Evolutionary conservation across 2,113 vertebrate species (phyloP), one percentile per base, ranked within the genome.

Genomic region (Plotosus lineatus): DNA sequence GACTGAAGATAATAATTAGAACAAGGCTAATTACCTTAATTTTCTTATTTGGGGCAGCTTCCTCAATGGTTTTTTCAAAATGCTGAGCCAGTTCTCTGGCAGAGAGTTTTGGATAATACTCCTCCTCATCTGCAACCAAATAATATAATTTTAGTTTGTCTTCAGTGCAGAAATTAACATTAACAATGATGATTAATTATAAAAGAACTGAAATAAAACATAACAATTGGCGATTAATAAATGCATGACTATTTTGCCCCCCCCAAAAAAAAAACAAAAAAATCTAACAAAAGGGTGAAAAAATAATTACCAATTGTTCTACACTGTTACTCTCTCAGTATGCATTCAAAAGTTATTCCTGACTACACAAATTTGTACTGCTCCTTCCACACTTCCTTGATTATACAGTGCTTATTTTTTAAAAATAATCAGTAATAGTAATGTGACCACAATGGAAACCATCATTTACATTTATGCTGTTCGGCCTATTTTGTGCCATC

Each of bases 41-140:
- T 87, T 93, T 91, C 89, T 96, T 98, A 80, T 92, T 90, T 84
- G 94, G 81, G 26, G 88, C 84, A 50, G 89, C 87, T 87, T 93
- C 95, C 79, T 95, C 96, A 85, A 93, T 92, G 85, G 94, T 92
- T 90, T 91, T 97, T 89, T 99, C 98, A 94, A 97, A 97, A 33
- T 92, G 96, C 85, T 95, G 85, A 81, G 95, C 97, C 90, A 99
- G 94, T 89, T 96, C 91, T 88, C 95, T 94, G 31, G 95, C 93
- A 11, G 97, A 96, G 88, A 95, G 92, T 85, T 94, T 95, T 76
- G 96, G 93, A 77, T 93, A 46, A n/a, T 96, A 95, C 87, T 97
- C 92, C 0, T 95, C 95, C 81, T 89, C 90, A 38, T 82, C 85
- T 86, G 78, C 26, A 80, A 69, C 38, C 48, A 82, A 21, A 75